Base-by-base conservation (phyloP, 1,140 invertebrate species). In the Drosophila hydei region DNA sequence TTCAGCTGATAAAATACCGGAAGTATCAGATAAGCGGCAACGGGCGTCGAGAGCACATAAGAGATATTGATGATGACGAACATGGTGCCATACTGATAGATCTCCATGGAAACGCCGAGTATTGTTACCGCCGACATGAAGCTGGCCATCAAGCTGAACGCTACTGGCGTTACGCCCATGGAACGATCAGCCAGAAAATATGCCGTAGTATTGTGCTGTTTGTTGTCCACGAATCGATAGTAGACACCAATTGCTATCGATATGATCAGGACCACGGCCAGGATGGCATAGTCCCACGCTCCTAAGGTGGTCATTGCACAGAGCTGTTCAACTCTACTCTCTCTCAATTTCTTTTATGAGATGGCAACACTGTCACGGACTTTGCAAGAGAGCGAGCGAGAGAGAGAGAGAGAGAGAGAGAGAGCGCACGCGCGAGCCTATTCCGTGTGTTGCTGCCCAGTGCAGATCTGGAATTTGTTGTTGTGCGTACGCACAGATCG, bases 51-150 rank as follows among this genome's bases (percentile, higher is more conserved):
- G 12, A 98, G 80, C 0, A 96, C 93, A 81, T 97, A 97, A 0
- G 96, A 93, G 25, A 97, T 59, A 85, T 97, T 97, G 21, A 97
- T 97, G 12, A 96, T 92, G 4, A 96, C 93, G 92, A 97, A 98
- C 84, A 96, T 95, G 54, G 96, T 96, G 25, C 97, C 97, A 91
- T 94, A 96, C 64, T 93, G 94, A 89, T 98, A 98, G 91, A 95
- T 97, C 91, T 98, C 97, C 51, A 95, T 94, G 1, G 96, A 96
- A 0, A 97, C 95, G 9, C 98, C 98, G 18, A 99, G 92, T 40
- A 99, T 92, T 0, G 97, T 97, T 16, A 98, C 95, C 9, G 97
- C 97, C 0, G 97, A 98, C 96, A 99, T 98, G 85, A 99, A 98
- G 40, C 96, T 98, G 7, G 97, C 96, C 95, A 98, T 97, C 0